Evolutionary conservation across 92 coral and sea anemone genomes (phyloP).

Genomic region (Parazoanthus swiftii): DNA sequence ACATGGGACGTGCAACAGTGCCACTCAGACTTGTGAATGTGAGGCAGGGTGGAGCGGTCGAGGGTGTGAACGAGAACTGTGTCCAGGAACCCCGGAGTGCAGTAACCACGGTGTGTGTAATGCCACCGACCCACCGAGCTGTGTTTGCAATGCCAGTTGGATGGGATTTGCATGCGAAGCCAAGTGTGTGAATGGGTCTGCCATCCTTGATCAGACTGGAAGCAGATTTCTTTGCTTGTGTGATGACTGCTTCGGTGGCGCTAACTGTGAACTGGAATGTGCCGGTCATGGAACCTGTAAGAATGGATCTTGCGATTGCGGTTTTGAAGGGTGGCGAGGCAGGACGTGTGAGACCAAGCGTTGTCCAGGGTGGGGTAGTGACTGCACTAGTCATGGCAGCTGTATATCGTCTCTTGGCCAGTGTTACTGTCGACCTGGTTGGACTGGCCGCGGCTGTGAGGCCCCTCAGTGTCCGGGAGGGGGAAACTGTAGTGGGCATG

Average conservation of each 20-base stretch:
- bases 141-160: constrained; percentile 56
- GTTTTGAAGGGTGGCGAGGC: constrained; percentile 77
- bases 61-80: constrained; percentile 58
- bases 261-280: constrained; percentile 61
- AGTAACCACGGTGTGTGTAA: constrained; percentile 56
- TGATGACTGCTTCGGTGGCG: constrained; percentile 56
- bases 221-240: constrained; percentile 48
- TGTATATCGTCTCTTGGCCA: constrained; percentile 61
- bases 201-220: constrained; percentile 26
- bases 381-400: constrained; percentile 68
- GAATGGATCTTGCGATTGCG: constrained; percentile 66
- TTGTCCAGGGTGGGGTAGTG: constrained; percentile 72
- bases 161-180: constrained; percentile 65
- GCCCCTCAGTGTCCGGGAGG: constrained; percentile 70
- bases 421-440: constrained; percentile 71
- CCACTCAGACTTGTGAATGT: constrained; percentile 56
- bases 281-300: constrained; percentile 63
- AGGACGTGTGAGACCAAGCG: constrained; percentile 57
- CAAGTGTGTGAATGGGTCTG: constrained; percentile 54
- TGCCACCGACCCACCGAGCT: constrained; percentile 48
- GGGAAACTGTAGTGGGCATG: constrained; percentile 68
- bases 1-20: constrained; percentile 72
- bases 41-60: constrained; percentile 58
- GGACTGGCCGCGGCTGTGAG: constrained; percentile 69
- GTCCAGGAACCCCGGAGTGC: constrained; percentile 71